Conservation (phyloP, 1,140 invertebrate species). For the Patella vulgata region DNA sequence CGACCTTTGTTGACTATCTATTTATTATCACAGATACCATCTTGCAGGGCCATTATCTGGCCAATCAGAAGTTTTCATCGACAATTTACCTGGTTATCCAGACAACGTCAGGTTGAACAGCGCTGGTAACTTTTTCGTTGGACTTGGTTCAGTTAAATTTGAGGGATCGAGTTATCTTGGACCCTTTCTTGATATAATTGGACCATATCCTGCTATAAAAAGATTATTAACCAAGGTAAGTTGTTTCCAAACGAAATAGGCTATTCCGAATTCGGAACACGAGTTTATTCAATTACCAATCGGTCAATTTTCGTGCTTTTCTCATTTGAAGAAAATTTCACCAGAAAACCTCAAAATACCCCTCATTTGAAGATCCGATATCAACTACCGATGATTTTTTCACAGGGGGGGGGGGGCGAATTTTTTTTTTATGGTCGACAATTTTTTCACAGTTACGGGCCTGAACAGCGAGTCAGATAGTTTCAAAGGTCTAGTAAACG, state of each 20-base stretch:
- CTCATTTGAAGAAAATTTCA: not conserved
- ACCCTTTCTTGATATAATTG: constrained; percentile 57
- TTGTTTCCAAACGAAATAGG: constrained; percentile 35
- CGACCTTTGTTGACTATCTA: not conserved
- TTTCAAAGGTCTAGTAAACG: no score
- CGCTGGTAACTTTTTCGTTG: constrained; percentile 76
- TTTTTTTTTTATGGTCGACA: no score
- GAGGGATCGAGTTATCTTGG: constrained; percentile 42
- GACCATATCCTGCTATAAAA: constrained; percentile 58
- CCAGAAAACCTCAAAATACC: no score
- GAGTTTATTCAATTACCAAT: not conserved
- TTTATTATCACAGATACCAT: constrained; percentile 32
- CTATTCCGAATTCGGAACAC: not conserved
- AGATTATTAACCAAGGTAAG: constrained; percentile 57
- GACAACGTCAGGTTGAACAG: constrained; percentile 80
- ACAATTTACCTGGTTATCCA: constrained; percentile 82
- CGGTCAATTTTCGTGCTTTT: not conserved
- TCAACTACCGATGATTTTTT: no score
- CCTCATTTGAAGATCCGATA: no score
- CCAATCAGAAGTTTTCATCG: constrained; percentile 78
- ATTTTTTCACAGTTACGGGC: no score
- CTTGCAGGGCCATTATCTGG: constrained; percentile 66
- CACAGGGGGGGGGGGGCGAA: no score
- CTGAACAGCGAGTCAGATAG: no score
- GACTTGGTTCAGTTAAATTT: constrained; percentile 67